A percentile compares a stretch with the other conserved stretches of the same genome.
These are phyloP conservation scores for Epinotia ramella DNA, from an alignment of 2,888 invertebrate genomes.

Conservation along the genomic window DNA sequence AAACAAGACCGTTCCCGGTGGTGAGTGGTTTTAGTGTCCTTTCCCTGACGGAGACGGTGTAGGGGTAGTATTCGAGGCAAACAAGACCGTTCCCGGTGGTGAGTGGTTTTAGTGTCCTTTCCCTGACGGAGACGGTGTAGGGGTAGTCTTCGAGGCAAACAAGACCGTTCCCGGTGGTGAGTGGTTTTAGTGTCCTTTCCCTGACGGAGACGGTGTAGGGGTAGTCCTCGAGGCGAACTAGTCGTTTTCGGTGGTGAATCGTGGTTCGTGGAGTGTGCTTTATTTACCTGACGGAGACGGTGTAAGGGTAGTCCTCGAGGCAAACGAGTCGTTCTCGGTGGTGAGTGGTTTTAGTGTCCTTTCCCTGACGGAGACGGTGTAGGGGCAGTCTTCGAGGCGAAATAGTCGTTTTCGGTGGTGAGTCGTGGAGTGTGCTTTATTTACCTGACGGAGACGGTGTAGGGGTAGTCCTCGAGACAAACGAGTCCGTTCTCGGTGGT, in stretches of 20 bases:
- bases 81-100: too few species aligned
- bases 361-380: slow-evolving; percentile 49
- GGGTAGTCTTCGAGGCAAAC: slow-evolving; percentile 77
- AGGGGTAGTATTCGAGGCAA: slow-evolving; percentile 79
- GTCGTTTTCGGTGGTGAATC: too few species aligned
- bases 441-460: slow-evolving; percentile 78
- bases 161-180: slow-evolving; percentile 66
- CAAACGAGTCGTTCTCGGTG: slow-evolving; percentile 69
- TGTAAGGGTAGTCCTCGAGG: slow-evolving; percentile 79
- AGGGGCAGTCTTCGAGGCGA: slow-evolving; percentile 68
- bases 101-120: too few species aligned
- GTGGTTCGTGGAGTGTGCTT: neutral
- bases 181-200: slow-evolving; percentile 56
- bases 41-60: slow-evolving; percentile 77
- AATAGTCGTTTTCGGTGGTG: too few species aligned
- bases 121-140: slow-evolving; percentile 78
- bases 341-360: slow-evolving; percentile 65
- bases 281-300: slow-evolving; percentile 73
- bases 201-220: slow-evolving; percentile 56
- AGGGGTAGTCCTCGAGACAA: slow-evolving; percentile 79
- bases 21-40: too few species aligned
- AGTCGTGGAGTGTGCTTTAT: neutral
- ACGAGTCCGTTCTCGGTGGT: slow-evolving; percentile 77
- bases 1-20: too few species aligned
- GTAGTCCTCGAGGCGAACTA: slow-evolving; percentile 63